Evolutionary conservation across 2,888 invertebrate genomes (phyloP), one percentile per base, ranked within the genome.

Genomic region (Glyphotaelius pellucidus): DNA sequence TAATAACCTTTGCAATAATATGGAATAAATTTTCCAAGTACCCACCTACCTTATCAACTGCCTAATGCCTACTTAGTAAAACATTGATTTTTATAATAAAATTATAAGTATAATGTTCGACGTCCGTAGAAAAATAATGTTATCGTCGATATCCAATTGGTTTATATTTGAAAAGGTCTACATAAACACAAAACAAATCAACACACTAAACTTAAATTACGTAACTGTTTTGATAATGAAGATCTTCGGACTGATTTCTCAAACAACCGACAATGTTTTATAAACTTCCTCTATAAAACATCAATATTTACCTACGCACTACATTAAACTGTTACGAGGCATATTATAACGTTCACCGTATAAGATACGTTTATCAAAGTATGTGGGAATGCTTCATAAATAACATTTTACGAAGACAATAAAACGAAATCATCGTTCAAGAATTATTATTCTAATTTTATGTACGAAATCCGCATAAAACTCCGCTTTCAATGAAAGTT

Each of bases 401-500:
- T 67, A 67, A n/a, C 3, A 5, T 67, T 67, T 67, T 67, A 67
- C 19, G 67, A 25, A 67, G 67, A 67, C 67, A 67, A 67, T 67
- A 67, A 67, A 67, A 25, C n/a, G 67, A 67, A 67, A 67, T 67
- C 67, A 67, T 67, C 67, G 25, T 67, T 67, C 67, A 67, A 67
- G 67, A 67, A 25, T 67, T 67, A 67, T 67, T 67, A 67, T 67
- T 67, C 25, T 67, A 67, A 67, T 67, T 67, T 67, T 67, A 67
- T 67, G 67, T 67, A n/a, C 67, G n/a, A 67, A 67, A 67, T 67
- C 67, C 67, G 67, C 67, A 67, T n/a, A 67, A 67, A 67, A 67
- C 67, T n/a, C 35, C 35, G 83, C 42, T 38, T 30, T 30, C 87
- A 87, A 87, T 87, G 87, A 87, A 87, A 52, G 52, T 52, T 52